Conservation (phyloP, 2,888 invertebrate species). For the Ormyrus thymus region DNA sequence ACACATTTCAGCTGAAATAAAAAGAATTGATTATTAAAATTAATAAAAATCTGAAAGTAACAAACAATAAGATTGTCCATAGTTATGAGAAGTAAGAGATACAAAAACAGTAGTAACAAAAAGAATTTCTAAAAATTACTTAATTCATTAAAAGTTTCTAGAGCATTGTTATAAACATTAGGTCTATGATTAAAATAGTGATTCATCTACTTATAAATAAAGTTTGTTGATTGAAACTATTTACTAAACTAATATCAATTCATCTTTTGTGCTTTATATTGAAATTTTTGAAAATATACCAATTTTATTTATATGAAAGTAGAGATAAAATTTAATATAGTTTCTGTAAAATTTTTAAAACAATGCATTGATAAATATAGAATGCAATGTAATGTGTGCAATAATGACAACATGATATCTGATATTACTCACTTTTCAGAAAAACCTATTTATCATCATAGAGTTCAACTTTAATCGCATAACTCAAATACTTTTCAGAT, state of each 20-base stretch:
- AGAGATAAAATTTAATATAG: constrained; percentile 18
- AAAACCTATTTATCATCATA: constrained; percentile 39
- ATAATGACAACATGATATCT: constrained; percentile 7
- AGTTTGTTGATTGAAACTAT: constrained; percentile 1
- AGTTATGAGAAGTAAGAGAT: constrained; percentile 11
- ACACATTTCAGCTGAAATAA: constrained; percentile 47
- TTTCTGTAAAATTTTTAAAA: neutral
- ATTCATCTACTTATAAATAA: neutral
- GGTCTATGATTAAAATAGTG: neutral
- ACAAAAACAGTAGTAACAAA: neutral
- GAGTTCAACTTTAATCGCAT: constrained; percentile 21
- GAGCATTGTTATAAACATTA: too few species aligned
- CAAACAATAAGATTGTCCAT: neutral
- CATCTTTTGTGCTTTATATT: too few species aligned
- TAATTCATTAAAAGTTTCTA: neutral
- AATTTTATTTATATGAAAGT: constrained; percentile 45
- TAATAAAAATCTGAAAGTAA: constrained; percentile 1
- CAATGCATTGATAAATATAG: neutral
- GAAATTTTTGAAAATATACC: constrained; percentile 25
- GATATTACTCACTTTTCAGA: constrained; percentile 31
- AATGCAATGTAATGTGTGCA: neutral
- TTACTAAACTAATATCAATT: constrained; percentile 6
- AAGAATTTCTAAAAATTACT: neutral
- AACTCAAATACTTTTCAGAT: constrained; percentile 4
- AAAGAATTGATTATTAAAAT: constrained; percentile 28